Evolutionary conservation across 2,113 vertebrate genomes (phyloP).

Genomic region (Heterotis niloticus): DNA sequence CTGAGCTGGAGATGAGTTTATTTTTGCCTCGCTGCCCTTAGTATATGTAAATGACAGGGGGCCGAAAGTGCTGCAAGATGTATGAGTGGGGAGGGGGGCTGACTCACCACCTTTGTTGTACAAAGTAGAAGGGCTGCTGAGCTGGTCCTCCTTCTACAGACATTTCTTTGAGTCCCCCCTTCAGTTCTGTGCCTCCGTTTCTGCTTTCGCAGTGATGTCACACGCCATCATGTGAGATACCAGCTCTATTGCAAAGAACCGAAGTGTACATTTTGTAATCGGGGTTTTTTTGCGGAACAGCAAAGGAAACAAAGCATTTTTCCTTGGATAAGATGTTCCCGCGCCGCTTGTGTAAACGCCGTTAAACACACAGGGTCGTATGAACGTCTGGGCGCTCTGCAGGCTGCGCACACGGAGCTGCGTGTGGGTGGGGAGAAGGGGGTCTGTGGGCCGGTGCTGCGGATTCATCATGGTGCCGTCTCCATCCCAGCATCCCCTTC

Average conservation of each 20-base stretch:
- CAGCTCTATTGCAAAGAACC: not conserved
- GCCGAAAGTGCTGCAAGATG: not conserved
- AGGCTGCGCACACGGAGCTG: not conserved
- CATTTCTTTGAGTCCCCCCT: not conserved
- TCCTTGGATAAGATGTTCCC: not conserved
- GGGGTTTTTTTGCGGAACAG: not conserved
- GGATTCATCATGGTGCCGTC: conserved; percentile 59
- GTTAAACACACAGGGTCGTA: conserved; percentile 5
- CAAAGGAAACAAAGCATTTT: not conserved
- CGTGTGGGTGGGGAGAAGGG: not conserved
- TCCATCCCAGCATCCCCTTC: conserved; percentile 42
- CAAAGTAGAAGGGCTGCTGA: not conserved
- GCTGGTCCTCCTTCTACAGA: not conserved
- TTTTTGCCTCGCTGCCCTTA: conserved; percentile 7
- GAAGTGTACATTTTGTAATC: not conserved
- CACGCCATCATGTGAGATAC: not conserved
- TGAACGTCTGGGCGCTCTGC: not conserved
- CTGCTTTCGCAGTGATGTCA: not conserved
- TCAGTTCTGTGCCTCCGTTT: too few species aligned
- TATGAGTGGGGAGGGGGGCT: not conserved
- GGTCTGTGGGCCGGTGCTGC: conserved; percentile 41
- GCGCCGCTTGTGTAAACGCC: not conserved
- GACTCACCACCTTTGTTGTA: conserved; percentile 19
- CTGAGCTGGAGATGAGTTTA: not conserved
- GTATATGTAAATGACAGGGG: conserved; percentile 1